These are phyloP conservation scores for Zygothrica quintamaculata DNA, from an alignment of 2,888 invertebrate genomes.

Conservation along the genomic window DNA sequence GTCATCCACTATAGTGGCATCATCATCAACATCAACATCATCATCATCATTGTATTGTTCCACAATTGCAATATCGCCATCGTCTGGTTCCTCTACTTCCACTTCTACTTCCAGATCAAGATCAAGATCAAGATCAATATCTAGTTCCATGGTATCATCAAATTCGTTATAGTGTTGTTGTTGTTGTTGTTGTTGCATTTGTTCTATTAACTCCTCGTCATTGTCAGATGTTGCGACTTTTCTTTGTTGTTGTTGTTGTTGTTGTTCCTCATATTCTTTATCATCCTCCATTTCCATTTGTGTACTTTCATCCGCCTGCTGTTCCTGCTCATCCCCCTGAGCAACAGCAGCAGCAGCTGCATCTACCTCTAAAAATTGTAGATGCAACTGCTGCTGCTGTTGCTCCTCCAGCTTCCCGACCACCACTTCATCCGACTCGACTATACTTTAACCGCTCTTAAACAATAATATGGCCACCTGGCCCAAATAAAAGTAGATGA, in stretches of 20 bases:
- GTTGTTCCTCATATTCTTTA: conserved; percentile 21
- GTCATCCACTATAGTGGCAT: conserved; percentile 66
- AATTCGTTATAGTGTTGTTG: neutral
- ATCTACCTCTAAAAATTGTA: conserved; percentile 20
- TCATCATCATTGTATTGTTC: conserved; percentile 25
- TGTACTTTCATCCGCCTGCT: conserved; percentile 27
- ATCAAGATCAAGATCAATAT: conserved; percentile 5
- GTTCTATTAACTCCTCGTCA: neutral
- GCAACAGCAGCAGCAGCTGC: conserved; percentile 8
- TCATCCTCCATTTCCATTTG: conserved; percentile 32
- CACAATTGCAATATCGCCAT: neutral
- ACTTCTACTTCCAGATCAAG: neutral
- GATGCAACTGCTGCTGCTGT: conserved; percentile 41
- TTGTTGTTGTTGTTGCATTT: conserved; percentile 1
- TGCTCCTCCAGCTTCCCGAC: conserved; percentile 65
- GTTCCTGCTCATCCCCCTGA: conserved; percentile 28
- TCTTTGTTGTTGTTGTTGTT: conserved; percentile 17
- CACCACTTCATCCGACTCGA: conserved; percentile 78
- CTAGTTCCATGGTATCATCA: conserved; percentile 9
- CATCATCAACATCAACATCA: conserved; percentile 54
- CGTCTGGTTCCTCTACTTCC: neutral
- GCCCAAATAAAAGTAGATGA: conserved; percentile 99
- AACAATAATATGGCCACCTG: conserved; percentile 99
- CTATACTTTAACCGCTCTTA: conserved; percentile 94
- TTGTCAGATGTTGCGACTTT: conserved; percentile 9